Base-by-base conservation (phyloP, 1,140 invertebrate species). In the Caligus rogercresseyi region DNA sequence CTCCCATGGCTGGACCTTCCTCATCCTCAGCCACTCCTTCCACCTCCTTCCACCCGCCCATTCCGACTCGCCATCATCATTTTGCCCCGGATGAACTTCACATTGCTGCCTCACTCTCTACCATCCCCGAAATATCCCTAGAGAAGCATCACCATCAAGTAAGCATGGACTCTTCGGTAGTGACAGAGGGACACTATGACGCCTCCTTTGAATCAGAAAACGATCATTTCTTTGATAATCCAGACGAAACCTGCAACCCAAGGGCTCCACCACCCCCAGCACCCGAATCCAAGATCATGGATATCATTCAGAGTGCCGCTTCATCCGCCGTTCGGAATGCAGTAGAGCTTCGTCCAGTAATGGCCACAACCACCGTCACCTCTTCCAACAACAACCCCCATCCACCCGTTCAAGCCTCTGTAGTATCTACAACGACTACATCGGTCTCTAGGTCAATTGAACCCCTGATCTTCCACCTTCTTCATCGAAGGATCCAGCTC, bases 141-240 rank as follows among this genome's bases (percentile, higher is more conserved):
- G 54, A 56, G 20, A 20, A 56, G 24, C 24, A 43, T 7, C 31
- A 43, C n/a, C 31, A 43, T 16, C n/a, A 58, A 25, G 19, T 24
- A 4, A 24, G 19, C 18, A n/a, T 58, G 16, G 58, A 61, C 25
- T 51, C 25, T 15, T 61, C 58, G 4, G 21, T 61, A 11, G 58
- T 61, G 7, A 61, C 58, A 15, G 58, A 61, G 18, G 58, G 58
- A 7, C 58, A 61, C 25, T 61, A 61, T 61, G 58, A 61, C 18
- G 58, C 58, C 2, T 61, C 58, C 26, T 61, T 61, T 61, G 58
- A 61, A 21, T 25, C 58, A 3, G 58, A 61, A 25, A 52, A 57
- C 20, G 55, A 57, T 24, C 55, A 54, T 43, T 43, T 11, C 31
- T 43, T 43, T 43, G 31, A n/a, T 43, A 43, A 43, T 43, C 31